Percentiles rank a stretch among this genome's conserved stretches.
Conservation (phyloP, 2,113 vertebrate genomes). For the Alexandromys fortis region DNA sequence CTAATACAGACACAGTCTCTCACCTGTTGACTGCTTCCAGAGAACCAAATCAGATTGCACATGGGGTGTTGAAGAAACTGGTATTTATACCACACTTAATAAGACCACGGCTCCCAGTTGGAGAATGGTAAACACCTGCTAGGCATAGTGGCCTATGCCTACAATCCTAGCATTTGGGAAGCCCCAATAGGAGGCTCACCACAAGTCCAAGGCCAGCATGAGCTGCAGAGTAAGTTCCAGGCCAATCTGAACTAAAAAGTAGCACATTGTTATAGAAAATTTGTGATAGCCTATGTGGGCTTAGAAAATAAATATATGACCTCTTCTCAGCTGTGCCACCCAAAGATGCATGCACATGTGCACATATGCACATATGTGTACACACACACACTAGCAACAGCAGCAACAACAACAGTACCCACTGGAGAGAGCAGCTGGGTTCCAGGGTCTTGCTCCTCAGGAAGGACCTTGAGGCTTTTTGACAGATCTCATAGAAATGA, state of each 20-base stretch:
- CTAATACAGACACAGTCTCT: neutral
- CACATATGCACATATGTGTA: no score
- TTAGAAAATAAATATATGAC: neutral
- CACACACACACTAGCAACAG: neutral
- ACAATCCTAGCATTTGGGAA: no score
- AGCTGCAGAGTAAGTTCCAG: neutral
- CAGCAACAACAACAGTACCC: neutral
- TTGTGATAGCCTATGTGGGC: neutral
- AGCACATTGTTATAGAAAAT: neutral
- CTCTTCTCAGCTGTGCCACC: neutral
- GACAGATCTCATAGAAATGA: neutral
- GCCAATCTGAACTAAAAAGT: neutral
- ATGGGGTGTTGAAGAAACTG: neutral
- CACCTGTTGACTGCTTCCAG: neutral
- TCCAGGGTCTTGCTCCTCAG: neutral
- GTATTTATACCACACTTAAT: neutral
- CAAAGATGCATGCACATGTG: accelerated
- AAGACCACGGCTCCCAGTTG: neutral
- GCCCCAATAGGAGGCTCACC: neutral
- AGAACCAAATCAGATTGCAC: neutral
- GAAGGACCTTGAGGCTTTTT: neutral
- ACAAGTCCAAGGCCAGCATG: neutral
- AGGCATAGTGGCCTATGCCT: neutral
- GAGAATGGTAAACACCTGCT: neutral
- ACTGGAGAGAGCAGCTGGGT: neutral